Percentiles rank a stretch among this genome's conserved stretches.
Evolutionary conservation across 2,888 invertebrate species (phyloP).

Genomic region (Gonocerus acuteangulatus): DNA sequence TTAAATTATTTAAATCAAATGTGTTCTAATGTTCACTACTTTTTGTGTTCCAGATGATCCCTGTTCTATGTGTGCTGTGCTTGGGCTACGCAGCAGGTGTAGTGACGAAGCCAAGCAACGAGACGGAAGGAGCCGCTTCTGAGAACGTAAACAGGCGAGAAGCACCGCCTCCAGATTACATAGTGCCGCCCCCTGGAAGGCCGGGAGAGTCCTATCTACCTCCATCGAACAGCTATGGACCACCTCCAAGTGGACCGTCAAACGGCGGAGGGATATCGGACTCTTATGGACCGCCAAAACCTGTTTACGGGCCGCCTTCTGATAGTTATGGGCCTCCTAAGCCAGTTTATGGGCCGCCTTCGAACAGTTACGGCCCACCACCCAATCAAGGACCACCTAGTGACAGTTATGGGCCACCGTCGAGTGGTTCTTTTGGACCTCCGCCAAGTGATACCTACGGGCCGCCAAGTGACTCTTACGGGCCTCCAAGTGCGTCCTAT

Average conservation of each 20-base stretch:
- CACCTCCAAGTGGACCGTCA: conserved; percentile 45
- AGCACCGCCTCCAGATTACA: conserved; percentile 34
- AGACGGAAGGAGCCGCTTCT: conserved; percentile 30
- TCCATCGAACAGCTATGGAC: conserved; percentile 41
- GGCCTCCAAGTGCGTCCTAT: conserved; percentile 43
- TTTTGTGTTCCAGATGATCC: conserved; percentile 35
- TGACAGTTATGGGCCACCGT: conserved; percentile 41
- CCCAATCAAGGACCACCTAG: conserved; percentile 33
- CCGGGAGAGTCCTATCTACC: conserved; percentile 42
- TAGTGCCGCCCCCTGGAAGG: conserved; percentile 34
- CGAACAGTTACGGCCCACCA: conserved; percentile 40
- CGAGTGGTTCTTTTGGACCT: conserved; percentile 38
- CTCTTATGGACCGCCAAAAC: conserved; percentile 38
- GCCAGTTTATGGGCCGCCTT: conserved; percentile 45
- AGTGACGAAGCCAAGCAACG: conserved; percentile 32
- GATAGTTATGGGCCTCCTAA: conserved; percentile 43
- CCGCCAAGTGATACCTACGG: conserved; percentile 36
- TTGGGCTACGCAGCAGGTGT: conserved; percentile 30
- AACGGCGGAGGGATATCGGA: conserved; percentile 36
- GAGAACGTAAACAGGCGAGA: conserved; percentile 35
- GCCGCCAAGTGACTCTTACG: conserved; percentile 32
- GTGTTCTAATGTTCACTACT: no score
- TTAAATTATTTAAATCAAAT: no score
- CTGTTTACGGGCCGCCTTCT: conserved; percentile 33
- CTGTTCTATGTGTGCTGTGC: conserved; percentile 29